Conservation (phyloP, 1,140 invertebrate genomes). For the Rhynchophorus ferrugineus region DNA sequence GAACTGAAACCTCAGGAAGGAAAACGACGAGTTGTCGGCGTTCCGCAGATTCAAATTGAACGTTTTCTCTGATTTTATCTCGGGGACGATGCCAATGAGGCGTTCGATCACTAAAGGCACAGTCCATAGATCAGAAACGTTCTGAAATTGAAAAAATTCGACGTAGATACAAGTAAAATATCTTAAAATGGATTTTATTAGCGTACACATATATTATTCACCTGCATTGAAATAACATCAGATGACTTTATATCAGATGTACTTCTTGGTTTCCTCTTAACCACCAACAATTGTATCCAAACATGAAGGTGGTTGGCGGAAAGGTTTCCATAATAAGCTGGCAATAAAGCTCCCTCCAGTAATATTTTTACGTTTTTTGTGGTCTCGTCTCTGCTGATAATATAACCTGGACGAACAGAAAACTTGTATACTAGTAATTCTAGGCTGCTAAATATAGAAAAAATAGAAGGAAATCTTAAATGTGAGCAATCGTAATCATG, state of each 20-base stretch:
- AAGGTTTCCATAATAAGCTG: constrained; percentile 42
- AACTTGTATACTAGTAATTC: no score
- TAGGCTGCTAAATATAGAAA: background rate
- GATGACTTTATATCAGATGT: constrained; percentile 19
- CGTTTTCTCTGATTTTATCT: constrained; percentile 39
- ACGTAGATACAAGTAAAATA: background rate
- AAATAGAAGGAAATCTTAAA: no score
- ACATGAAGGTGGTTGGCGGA: constrained; percentile 42
- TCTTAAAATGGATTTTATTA: constrained; percentile 3
- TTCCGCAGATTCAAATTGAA: constrained; percentile 42
- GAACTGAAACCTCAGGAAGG: constrained; percentile 36
- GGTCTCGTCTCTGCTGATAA: constrained; percentile 35
- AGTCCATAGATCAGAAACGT: constrained; percentile 45
- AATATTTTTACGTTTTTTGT: constrained; percentile 40
- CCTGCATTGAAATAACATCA: constrained; percentile 30
- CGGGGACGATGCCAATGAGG: constrained; percentile 46
- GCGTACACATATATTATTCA: constrained; percentile 17
- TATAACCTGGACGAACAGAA: constrained; percentile 39
- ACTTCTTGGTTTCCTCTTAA: constrained; percentile 24
- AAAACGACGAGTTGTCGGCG: constrained; percentile 16
- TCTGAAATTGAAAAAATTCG: constrained; percentile 37
- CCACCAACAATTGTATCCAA: constrained; percentile 45
- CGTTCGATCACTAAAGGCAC: constrained; percentile 44
- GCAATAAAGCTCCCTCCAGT: constrained; percentile 47
- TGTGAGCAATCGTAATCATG: no score